Conservation (phyloP, 1,140 invertebrate genomes). For the Megalopta genalis region DNA sequence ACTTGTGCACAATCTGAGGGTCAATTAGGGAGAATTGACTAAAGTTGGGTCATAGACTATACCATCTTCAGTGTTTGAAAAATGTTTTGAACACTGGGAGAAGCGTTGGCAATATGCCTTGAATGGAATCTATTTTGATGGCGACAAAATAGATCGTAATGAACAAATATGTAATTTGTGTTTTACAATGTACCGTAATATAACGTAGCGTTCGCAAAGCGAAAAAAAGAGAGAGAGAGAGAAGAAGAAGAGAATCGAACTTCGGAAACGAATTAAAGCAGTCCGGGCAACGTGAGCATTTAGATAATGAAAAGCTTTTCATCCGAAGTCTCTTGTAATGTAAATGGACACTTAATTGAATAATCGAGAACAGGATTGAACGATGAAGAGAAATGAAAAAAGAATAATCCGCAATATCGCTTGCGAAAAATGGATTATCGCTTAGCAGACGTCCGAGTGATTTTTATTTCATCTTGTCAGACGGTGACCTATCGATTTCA, state of each 20-base stretch:
- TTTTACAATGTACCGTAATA: too few relatives aligned
- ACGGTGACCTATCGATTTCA: conserved; percentile 14
- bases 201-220: too few relatives aligned
- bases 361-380: neutral
- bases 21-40: too few relatives aligned
- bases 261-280: neutral
- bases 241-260: neutral
- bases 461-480: neutral
- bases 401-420: neutral
- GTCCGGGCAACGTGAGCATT: neutral
- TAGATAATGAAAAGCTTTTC: neutral
- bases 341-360: neutral
- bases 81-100: too few relatives aligned
- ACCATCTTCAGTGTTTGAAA: too few relatives aligned
- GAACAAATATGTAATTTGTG: too few relatives aligned
- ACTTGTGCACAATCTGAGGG: too few relatives aligned
- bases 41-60: too few relatives aligned
- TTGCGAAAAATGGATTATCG: neutral
- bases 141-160: too few relatives aligned
- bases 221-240: too few relatives aligned
- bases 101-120: too few relatives aligned
- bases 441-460: neutral
- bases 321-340: neutral
- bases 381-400: neutral
- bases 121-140: too few relatives aligned